phyloP scores from a whole-genome alignment of 2,113 vertebrate genomes.

The Ammodytes dubius region DNA sequence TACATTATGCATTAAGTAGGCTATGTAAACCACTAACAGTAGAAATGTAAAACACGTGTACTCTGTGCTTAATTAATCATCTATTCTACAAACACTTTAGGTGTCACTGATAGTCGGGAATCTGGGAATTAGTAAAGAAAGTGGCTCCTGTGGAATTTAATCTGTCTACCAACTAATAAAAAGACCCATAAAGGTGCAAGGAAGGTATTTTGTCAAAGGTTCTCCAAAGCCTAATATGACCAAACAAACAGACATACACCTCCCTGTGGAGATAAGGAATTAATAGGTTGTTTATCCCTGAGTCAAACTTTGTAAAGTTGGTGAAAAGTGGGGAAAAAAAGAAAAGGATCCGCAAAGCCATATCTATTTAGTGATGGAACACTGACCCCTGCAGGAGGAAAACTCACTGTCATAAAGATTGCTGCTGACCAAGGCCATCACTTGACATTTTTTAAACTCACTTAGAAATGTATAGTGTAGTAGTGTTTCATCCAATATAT shows the following conservation, averaged over 20 bases:
- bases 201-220: neutral
- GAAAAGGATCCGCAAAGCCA: neutral
- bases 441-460: neutral
- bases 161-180: neutral
- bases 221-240: neutral
- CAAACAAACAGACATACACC: neutral
- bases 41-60: constrained; percentile 26
- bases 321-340: neutral
- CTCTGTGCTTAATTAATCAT: constrained; percentile 25
- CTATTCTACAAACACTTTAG: constrained; percentile 23
- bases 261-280: neutral
- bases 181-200: neutral
- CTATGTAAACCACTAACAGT: constrained; percentile 31
- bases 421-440: neutral
- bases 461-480: neutral
- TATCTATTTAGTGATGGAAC: constrained; percentile 50
- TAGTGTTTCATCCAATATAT: neutral
- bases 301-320: neutral
- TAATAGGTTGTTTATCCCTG: neutral
- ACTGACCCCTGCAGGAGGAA: constrained; percentile 61
- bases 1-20: constrained; percentile 7
- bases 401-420: neutral
- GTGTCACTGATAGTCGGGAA: neutral
- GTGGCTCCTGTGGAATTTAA: constrained; percentile 5
- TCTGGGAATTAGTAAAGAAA: constrained; percentile 3